Conservation (phyloP, 2,113 vertebrate genomes). For the Willisornis vidua region DNA sequence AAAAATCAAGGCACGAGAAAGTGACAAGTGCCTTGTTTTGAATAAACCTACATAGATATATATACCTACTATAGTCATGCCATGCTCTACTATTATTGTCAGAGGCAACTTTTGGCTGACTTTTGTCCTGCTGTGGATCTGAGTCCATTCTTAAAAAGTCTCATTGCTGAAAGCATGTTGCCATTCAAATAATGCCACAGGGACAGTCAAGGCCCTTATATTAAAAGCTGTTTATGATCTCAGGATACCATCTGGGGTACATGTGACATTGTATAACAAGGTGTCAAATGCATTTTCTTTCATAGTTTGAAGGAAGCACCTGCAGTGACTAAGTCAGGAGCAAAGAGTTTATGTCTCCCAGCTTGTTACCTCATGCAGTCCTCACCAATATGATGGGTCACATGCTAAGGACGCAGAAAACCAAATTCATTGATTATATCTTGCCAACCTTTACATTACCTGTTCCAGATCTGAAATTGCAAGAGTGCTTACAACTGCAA, state of each 20-base stretch:
- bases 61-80: neutral
- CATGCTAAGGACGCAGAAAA: neutral
- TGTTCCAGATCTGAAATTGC: neutral
- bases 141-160: neutral
- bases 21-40: neutral
- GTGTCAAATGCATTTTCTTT: neutral
- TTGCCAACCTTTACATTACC: neutral
- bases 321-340: neutral
- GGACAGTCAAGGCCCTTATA: neutral
- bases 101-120: neutral
- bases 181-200: neutral
- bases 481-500: neutral
- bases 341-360: neutral
- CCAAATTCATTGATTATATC: neutral
- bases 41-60: neutral
- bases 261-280: neutral
- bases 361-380: neutral
- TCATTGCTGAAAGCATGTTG: neutral
- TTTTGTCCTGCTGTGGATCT: neutral
- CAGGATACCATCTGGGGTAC: neutral
- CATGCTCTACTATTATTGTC: neutral
- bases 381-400: neutral
- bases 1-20: neutral
- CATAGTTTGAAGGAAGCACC: neutral
- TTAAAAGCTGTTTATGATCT: neutral